Evolutionary conservation across 2,888 invertebrate species (phyloP).

Genomic region (Hypercompe scribonia): DNA sequence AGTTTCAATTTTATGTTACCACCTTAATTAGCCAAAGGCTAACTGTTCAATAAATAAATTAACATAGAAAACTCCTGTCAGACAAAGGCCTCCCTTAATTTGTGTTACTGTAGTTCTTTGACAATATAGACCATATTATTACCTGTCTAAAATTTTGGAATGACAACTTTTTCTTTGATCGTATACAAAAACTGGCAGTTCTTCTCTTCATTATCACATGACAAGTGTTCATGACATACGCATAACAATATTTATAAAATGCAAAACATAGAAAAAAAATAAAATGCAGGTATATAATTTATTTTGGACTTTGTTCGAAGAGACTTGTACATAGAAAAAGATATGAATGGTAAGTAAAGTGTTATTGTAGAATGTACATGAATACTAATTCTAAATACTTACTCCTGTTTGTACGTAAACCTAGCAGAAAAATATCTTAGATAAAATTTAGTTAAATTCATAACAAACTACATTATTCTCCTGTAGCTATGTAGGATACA

Average conservation of each 20-base stretch:
- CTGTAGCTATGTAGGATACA: too few relatives aligned
- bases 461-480: too few relatives aligned
- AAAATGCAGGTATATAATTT: background rate
- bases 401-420: background rate
- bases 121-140: too few relatives aligned
- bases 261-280: background rate
- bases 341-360: background rate
- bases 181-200: background rate
- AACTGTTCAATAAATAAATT: too few relatives aligned
- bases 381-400: background rate
- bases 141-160: background rate
- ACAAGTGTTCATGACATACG: background rate
- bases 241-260: background rate
- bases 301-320: constrained; percentile 10
- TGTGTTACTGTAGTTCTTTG: too few relatives aligned
- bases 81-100: too few relatives aligned
- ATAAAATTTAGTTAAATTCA: too few relatives aligned
- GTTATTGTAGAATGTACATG: background rate
- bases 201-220: background rate
- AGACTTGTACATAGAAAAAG: background rate
- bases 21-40: too few relatives aligned
- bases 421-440: too few relatives aligned
- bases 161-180: background rate
- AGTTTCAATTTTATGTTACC: too few relatives aligned
- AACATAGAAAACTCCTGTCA: too few relatives aligned